Conservation (phyloP, 2,797 vertebrate genomes). For the Picus viridis region DNA sequence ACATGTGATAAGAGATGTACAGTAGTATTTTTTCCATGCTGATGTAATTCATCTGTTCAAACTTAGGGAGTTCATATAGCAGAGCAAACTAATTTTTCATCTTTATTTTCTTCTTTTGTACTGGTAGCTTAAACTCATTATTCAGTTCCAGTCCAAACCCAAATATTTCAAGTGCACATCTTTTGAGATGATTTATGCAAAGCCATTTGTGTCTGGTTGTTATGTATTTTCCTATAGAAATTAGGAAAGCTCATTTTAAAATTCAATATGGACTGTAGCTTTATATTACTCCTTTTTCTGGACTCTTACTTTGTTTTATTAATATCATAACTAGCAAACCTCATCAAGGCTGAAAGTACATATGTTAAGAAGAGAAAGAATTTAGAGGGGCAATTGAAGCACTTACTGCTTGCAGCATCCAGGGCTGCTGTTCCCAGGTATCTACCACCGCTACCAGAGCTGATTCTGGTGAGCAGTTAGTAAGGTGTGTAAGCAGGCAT, state of each 20-base stretch:
- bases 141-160: neutral
- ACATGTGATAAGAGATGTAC: neutral
- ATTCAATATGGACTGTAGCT: neutral
- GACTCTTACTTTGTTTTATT: neutral
- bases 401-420: neutral
- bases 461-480: neutral
- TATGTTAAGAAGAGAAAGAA: neutral
- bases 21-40: neutral
- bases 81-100: neutral
- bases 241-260: neutral
- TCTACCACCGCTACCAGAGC: neutral
- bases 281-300: neutral
- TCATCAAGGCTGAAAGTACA: neutral
- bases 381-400: neutral
- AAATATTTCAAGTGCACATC: neutral
- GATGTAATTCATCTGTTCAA: neutral
- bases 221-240: neutral
- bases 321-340: neutral
- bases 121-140: neutral
- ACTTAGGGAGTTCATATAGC: neutral
- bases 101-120: neutral
- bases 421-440: neutral
- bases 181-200: neutral
- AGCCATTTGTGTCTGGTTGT: neutral
- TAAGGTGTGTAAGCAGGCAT: neutral